Evolutionary conservation across 2,113 vertebrate species (phyloP).

Genomic region (Gallinago undulata): DNA sequence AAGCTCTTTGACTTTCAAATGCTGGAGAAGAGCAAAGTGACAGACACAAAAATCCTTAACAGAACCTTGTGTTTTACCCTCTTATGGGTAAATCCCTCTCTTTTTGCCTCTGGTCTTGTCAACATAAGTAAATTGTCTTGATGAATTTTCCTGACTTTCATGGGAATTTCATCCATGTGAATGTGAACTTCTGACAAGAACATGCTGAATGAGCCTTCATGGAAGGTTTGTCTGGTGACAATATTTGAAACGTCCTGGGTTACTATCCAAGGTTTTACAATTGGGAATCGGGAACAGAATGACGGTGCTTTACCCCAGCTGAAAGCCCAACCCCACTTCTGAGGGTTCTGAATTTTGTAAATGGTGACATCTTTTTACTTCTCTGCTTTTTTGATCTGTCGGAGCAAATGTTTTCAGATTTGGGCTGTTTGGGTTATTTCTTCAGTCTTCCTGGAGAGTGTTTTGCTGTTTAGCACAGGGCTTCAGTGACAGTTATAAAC

Average conservation of each 20-base stretch:
- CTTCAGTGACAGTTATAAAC: not conserved
- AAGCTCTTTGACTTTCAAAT: not conserved
- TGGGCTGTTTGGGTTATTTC: not conserved
- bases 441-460: not conserved
- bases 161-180: not conserved
- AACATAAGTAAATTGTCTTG: not conserved
- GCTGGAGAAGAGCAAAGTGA: not conserved
- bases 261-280: not conserved
- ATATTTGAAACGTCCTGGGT: not conserved
- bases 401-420: not conserved
- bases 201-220: fast-evolving
- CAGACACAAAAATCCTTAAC: not conserved
- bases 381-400: not conserved
- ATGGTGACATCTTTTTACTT: not conserved
- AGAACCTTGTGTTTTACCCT: not conserved
- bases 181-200: not conserved
- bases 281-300: not conserved
- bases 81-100: not conserved
- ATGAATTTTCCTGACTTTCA: not conserved
- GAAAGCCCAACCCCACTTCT: not conserved
- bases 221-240: not conserved
- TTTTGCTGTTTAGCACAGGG: not conserved
- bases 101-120: not conserved
- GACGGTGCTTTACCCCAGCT: not conserved
- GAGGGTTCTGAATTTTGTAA: not conserved